Conservation (phyloP, 2,888 invertebrate genomes). For the Lathronympha strigana region DNA sequence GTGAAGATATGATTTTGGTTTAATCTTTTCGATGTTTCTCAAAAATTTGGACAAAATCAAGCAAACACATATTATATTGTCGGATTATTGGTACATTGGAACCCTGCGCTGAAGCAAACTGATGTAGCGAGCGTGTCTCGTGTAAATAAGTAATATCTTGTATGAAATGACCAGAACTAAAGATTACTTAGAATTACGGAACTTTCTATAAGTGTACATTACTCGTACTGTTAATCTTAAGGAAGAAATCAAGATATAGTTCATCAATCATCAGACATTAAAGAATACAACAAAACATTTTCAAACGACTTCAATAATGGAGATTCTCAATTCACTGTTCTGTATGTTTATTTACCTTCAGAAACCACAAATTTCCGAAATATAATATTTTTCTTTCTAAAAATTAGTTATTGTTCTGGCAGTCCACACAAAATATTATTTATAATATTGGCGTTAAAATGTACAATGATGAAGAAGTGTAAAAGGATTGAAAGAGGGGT, state of each 20-base stretch:
- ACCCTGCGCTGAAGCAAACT: conserved; percentile 7
- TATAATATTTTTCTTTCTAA: no score
- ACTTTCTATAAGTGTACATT: background rate
- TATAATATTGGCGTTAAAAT: background rate
- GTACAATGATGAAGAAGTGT: conserved; percentile 46
- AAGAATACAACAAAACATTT: no score
- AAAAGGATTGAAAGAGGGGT: conserved; percentile 52
- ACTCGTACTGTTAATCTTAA: no score
- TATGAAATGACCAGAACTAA: conserved; percentile 2
- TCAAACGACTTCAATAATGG: no score
- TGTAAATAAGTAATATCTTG: conserved; percentile 19
- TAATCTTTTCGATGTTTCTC: background rate
- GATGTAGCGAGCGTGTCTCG: conserved; percentile 1
- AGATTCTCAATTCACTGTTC: no score
- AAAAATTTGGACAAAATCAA: background rate
- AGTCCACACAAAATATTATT: conserved; percentile 14
- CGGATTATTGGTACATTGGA: conserved; percentile 24
- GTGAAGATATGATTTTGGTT: background rate
- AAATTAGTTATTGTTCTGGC: background rate
- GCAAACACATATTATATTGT: conserved; percentile 1
- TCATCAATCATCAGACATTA: no score
- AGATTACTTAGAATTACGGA: background rate
- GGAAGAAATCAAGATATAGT: no score
- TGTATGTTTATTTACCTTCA: no score
- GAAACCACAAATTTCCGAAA: no score